phyloP scores from a whole-genome alignment of 1,140 invertebrate species.

The Globodera ellingtonae region DNA sequence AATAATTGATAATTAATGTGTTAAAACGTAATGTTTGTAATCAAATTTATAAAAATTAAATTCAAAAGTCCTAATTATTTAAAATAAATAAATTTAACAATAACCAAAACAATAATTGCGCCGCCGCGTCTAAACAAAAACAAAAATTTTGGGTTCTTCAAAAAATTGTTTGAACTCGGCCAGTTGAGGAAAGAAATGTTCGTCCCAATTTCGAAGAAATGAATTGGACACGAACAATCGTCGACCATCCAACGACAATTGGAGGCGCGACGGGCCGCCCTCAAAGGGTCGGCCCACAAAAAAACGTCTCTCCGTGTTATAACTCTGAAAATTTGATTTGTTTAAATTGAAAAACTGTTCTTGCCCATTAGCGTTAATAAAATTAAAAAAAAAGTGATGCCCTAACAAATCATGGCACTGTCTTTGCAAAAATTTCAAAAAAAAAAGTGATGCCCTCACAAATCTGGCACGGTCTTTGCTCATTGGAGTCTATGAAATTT shows the following conservation, averaged over 20 bases:
- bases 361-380: too few relatives aligned
- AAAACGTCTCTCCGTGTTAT: constrained; percentile 17
- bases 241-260: constrained; percentile 89
- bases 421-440: too few relatives aligned
- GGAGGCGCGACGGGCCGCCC: constrained; percentile 90
- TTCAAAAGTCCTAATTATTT: too few relatives aligned
- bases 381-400: neutral
- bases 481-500: too few relatives aligned
- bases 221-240: constrained; percentile 87
- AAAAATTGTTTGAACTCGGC: constrained; percentile 15
- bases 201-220: constrained; percentile 87
- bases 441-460: too few relatives aligned
- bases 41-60: too few relatives aligned
- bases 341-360: too few relatives aligned
- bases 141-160: neutral
- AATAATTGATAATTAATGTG: too few relatives aligned
- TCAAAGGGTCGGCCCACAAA: constrained; percentile 68
- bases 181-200: constrained; percentile 79
- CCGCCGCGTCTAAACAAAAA: constrained; percentile 30
- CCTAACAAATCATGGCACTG: too few relatives aligned
- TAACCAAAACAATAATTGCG: constrained; percentile 37
- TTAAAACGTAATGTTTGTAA: too few relatives aligned
- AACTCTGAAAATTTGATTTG: constrained; percentile 23
- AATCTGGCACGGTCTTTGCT: too few relatives aligned
- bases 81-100: constrained; percentile 11